Conservation (phyloP, 1,140 invertebrate species). For the Drosophila orena region DNA sequence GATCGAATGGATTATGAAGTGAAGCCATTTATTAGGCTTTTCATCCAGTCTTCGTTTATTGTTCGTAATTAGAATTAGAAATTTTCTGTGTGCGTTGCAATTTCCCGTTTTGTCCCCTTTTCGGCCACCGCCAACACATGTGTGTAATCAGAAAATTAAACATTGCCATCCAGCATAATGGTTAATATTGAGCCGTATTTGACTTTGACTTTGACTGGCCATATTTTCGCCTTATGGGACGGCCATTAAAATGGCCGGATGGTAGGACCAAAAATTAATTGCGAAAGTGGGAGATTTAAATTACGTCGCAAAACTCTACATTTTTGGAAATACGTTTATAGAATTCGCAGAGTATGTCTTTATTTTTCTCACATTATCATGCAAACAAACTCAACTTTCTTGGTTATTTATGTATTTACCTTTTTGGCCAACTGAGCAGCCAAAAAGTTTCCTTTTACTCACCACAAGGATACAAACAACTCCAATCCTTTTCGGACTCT, state of each 20-base stretch:
- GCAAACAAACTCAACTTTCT: not conserved
- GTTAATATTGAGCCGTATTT: conserved; percentile 58
- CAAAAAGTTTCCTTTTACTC: conserved; percentile 42
- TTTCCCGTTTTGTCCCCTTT: conserved; percentile 34
- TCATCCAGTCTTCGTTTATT: conserved; percentile 67
- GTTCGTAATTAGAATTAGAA: conserved; percentile 78
- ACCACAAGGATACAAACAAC: conserved; percentile 67
- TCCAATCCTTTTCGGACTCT: conserved; percentile 11
- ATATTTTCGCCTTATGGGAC: conserved; percentile 64
- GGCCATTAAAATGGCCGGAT: conserved; percentile 60
- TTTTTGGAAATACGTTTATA: not conserved
- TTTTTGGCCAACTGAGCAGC: conserved; percentile 19
- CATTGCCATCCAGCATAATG: conserved; percentile 60
- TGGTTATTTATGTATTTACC: conserved; percentile 63
- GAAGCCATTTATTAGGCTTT: conserved; percentile 61
- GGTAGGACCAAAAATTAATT: conserved; percentile 50
- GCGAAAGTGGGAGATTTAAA: not conserved
- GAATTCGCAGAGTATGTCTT: not conserved
- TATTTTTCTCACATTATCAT: not conserved
- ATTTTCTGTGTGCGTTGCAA: conserved; percentile 70
- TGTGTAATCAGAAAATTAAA: conserved; percentile 72
- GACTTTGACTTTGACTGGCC: conserved; percentile 49
- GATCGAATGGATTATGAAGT: conserved; percentile 67
- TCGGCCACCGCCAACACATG: conserved; percentile 51
- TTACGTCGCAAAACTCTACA: not conserved